Evolutionary conservation across 2,113 vertebrate genomes (phyloP).

Genomic region (Leiothrix lutea): DNA sequence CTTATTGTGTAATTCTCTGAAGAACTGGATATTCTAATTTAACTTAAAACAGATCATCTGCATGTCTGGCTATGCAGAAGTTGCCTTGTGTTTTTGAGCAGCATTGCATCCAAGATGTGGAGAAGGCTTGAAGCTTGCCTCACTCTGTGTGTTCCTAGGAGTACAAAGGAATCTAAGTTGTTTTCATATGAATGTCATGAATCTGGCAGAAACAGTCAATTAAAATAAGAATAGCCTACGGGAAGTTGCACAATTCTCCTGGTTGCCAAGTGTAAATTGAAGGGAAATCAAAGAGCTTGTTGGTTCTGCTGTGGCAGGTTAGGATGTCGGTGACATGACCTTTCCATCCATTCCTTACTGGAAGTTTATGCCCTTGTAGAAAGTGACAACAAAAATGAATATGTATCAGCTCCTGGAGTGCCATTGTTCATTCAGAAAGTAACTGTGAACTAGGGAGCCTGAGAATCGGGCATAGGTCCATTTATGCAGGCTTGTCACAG

Average conservation of each 20-base stretch:
- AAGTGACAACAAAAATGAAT: not conserved
- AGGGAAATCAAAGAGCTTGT: not conserved
- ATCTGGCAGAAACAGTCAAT: not conserved
- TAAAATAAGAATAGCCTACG: slow-evolving; percentile 38
- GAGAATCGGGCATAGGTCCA: not conserved
- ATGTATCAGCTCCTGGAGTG: not conserved
- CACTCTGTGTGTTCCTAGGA: not conserved
- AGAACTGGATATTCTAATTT: not conserved
- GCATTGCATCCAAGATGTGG: not conserved
- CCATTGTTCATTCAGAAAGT: not conserved
- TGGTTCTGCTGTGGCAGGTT: slow-evolving; percentile 19
- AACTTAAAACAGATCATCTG: not conserved
- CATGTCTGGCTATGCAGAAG: not conserved
- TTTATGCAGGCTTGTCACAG: not conserved
- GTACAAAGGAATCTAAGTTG: not conserved
- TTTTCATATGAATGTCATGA: not conserved
- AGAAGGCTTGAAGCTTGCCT: not conserved
- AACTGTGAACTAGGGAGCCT: not conserved
- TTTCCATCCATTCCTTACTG: not conserved
- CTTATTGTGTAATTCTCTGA: not conserved
- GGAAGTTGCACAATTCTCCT: not conserved
- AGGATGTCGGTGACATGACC: not conserved
- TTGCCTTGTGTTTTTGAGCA: not conserved
- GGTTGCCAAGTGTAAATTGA: not conserved
- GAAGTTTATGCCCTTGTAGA: not conserved